Conservation (phyloP, 2,113 vertebrate species). For the Xyliphius kryptos region DNA sequence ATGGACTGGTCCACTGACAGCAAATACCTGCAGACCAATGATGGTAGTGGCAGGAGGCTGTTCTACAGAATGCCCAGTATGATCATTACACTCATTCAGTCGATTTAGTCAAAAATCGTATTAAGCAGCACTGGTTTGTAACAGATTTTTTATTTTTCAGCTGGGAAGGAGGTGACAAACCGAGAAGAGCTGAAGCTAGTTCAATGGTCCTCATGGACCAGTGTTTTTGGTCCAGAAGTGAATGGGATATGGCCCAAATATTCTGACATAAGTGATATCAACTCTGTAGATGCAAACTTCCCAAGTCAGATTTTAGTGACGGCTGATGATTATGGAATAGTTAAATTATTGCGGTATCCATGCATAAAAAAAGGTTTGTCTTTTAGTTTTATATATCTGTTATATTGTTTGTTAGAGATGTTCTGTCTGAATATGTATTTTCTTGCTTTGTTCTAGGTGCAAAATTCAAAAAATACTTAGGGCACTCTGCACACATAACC, state of each 20-base stretch:
- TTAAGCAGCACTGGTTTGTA: too few relatives aligned
- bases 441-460: constrained; percentile 70
- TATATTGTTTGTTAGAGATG: not conserved
- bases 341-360: constrained; percentile 92
- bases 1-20: constrained; percentile 97
- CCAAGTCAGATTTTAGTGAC: constrained; percentile 92
- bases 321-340: constrained; percentile 92
- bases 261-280: constrained; percentile 89
- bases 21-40: constrained; percentile 92
- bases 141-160: too few relatives aligned
- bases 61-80: constrained; percentile 97
- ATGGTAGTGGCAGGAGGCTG: constrained; percentile 82
- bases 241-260: constrained; percentile 98
- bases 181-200: constrained; percentile 89
- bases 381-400: constrained; percentile 2
- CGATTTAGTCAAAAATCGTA: too few relatives aligned
- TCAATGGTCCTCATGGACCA: constrained; percentile 95
- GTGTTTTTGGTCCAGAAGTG: constrained; percentile 87
- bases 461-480: constrained; percentile 96
- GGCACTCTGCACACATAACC: constrained; percentile 95
- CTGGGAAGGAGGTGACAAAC: constrained; percentile 89
- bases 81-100: too few relatives aligned
- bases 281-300: constrained; percentile 95
- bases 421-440: not conserved
- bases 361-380: constrained; percentile 88